A percentile compares a stretch with the other conserved stretches of the same genome.
These are phyloP conservation scores for Intellagama lesueurii DNA, from an alignment of 2,797 vertebrate species.

Conservation along the genomic window DNA sequence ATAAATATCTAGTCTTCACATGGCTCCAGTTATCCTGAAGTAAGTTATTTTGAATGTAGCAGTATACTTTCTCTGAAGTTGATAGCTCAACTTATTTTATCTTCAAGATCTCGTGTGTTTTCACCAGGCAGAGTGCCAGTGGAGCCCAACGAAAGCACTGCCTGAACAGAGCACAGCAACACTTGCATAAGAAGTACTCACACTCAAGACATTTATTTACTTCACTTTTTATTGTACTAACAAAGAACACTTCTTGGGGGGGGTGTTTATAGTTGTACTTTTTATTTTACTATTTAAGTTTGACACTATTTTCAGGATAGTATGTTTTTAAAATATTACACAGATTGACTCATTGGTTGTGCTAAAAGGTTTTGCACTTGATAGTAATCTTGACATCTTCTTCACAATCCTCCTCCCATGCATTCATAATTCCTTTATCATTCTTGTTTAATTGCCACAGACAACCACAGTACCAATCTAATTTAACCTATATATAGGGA, in stretches of 20 bases:
- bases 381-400: not conserved
- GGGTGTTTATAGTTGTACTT: too few relatives aligned
- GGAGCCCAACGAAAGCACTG: too few relatives aligned
- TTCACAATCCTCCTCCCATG: not conserved
- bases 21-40: not conserved
- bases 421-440: conserved; percentile 42
- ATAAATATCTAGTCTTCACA: not conserved
- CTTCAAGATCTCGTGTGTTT: not conserved
- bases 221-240: too few relatives aligned
- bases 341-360: not conserved
- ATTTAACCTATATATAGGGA: too few relatives aligned
- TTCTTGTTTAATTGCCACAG: not conserved
- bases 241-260: too few relatives aligned
- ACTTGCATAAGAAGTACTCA: not conserved
- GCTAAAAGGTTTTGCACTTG: not conserved
- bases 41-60: not conserved
- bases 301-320: not conserved
- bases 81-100: not conserved
- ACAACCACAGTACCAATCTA: not conserved
- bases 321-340: not conserved
- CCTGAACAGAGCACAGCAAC: not conserved
- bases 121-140: too few relatives aligned
- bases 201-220: not conserved
- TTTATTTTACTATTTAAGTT: too few relatives aligned
- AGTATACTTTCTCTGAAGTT: not conserved